Conservation (phyloP, 1,140 invertebrate species). For the Mya arenaria region DNA sequence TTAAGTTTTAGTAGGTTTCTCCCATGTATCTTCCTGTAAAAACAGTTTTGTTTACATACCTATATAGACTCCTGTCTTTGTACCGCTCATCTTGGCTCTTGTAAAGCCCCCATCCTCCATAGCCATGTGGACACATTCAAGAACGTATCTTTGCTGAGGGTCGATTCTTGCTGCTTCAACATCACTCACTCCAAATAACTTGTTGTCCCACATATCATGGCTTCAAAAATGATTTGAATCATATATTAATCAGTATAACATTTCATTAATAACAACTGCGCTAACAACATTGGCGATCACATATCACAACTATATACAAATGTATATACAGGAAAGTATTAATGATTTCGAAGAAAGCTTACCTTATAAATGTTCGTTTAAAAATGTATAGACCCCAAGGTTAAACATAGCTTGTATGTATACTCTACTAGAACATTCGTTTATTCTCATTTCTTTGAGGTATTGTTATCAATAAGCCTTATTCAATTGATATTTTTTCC, state of each 20-base stretch:
- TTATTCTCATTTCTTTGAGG: background rate
- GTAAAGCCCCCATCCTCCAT: constrained; percentile 65
- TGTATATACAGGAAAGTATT: too few species aligned
- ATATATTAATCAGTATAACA: background rate
- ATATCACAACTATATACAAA: too few species aligned
- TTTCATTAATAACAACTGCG: background rate
- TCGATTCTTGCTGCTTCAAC: constrained; percentile 61
- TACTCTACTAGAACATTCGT: background rate
- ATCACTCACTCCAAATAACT: constrained; percentile 58
- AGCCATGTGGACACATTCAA: constrained; percentile 62
- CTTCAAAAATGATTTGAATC: background rate
- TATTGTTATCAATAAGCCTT: background rate
- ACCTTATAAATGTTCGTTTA: too few species aligned
- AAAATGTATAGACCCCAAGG: background rate
- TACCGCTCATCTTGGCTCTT: constrained; percentile 17
- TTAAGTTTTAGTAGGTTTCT: too few species aligned
- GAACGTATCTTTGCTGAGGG: constrained; percentile 62
- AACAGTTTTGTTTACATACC: constrained; percentile 53
- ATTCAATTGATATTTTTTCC: background rate
- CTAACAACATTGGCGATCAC: background rate
- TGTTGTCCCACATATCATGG: constrained; percentile 59
- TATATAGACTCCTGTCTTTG: constrained; percentile 60
- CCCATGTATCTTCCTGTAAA: too few species aligned
- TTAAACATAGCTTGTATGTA: background rate
- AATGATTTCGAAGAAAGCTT: too few species aligned